Evolutionary conservation across 1,140 invertebrate species (phyloP), one percentile per base, ranked within the genome.

Genomic region (Drosophila grimshawi): DNA sequence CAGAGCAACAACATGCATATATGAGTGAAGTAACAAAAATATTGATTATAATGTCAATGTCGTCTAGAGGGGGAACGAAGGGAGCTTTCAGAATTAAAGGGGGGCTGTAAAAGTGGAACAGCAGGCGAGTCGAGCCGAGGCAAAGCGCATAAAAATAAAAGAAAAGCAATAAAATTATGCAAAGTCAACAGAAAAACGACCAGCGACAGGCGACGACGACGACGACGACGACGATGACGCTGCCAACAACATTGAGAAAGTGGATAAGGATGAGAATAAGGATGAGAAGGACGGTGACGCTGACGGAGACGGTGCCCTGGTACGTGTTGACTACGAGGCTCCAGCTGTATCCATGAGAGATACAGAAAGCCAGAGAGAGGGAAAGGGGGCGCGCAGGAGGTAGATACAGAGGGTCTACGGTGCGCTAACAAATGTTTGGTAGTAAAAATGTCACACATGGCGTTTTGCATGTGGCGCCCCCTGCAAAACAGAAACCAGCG

Each of bases 1-100:
- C 10, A 41, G 11, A 66, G 43, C 43, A 37, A 46, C 57, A 32
- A 43, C 56, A 60, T 35, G 43, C 35, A 78, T 51, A 35, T 72
- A 67, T 69, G 68, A 74, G 70, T 71, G 48, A 66, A 80, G 77
- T 74, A 83, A 78, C 76, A 83, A 70, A 78, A 83, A 89, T 88
- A 88, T 88, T 88, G 83, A 88, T 88, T 88, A 88, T 88, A 83
- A 88, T 89, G 83, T 89, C 83, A 88, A 88, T 88, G 85, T 89
- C 69, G 83, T 33, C 62, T n/a, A 11, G 35, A 32, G 61, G 53
- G 41, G 4, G 48, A 5, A 8, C 1, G 32, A 11, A 27, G 6
- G n/a, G 3, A 7, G 2, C 10, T 5, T 2, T 32, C 0, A 6
- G 6, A 32, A 11, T 30, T 29, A 2, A 0, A 5, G 11, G 33